phyloP scores from a whole-genome alignment of 2,888 invertebrate species.

The Ophion obscuratus region DNA sequence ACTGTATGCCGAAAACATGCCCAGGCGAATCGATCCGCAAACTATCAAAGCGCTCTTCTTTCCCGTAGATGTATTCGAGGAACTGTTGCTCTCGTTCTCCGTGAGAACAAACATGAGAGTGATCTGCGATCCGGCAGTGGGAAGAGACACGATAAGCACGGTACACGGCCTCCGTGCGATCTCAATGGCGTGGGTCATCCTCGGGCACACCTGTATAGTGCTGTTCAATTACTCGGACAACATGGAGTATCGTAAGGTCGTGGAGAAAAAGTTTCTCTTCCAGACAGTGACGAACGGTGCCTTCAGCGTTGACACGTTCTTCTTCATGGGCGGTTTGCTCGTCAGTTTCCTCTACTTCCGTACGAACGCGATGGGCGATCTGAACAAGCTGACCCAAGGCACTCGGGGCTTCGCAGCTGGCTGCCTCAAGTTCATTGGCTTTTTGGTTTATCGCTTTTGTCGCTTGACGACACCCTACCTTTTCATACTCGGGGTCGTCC shows the following conservation, averaged over 20 bases:
- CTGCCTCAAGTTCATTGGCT: conserved; percentile 88
- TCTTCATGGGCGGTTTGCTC: conserved; percentile 89
- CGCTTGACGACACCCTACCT: conserved; percentile 93
- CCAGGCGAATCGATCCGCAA: too few relatives aligned
- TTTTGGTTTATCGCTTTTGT: conserved; percentile 89
- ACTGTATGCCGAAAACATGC: too few relatives aligned
- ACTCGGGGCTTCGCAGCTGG: conserved; percentile 80
- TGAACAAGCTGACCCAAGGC: conserved; percentile 86
- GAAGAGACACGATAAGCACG: conserved; percentile 83
- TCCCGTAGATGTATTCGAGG: conserved; percentile 78
- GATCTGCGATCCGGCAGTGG: conserved; percentile 82
- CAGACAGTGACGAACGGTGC: conserved; percentile 84
- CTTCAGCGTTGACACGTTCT: conserved; percentile 84
- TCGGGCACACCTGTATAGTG: conserved; percentile 86
- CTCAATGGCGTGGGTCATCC: conserved; percentile 84
- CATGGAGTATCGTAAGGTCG: conserved; percentile 82
- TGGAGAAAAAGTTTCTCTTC: conserved; percentile 82
- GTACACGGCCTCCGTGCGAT: conserved; percentile 83
- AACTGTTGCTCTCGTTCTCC: conserved; percentile 83
- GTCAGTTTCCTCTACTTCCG: conserved; percentile 95
- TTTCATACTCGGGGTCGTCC: conserved; percentile 92
- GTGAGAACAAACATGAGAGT: conserved; percentile 80
- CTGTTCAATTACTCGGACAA: conserved; percentile 94
- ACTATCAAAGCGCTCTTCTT: not conserved
- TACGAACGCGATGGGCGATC: conserved; percentile 85